These are phyloP conservation scores for Pasiphila rectangulata DNA, from an alignment of 2,888 invertebrate genomes.

Conservation along the genomic window DNA sequence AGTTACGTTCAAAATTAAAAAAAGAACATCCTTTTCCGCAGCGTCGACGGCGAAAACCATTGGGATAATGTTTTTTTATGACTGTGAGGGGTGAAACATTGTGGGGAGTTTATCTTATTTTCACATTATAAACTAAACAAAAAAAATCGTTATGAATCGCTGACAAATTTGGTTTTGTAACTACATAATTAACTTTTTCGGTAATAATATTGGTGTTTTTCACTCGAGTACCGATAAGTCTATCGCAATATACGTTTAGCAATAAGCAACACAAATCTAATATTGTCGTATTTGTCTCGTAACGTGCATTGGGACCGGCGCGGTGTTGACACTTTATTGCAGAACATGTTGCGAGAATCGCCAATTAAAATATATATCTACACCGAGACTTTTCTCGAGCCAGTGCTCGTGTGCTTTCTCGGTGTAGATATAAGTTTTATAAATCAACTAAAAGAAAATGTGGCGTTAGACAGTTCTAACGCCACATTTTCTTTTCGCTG, in stretches of 20 bases:
- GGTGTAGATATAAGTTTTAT: neutral
- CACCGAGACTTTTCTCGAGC: slow-evolving; percentile 29
- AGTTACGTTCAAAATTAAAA: no score
- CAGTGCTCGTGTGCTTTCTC: neutral
- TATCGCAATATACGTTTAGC: slow-evolving; percentile 17
- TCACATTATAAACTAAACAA: no score
- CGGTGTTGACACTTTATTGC: slow-evolving; percentile 46
- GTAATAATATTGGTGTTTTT: neutral
- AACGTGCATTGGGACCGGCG: slow-evolving; percentile 35
- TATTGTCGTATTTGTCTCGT: slow-evolving; percentile 31
- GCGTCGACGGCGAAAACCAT: no score
- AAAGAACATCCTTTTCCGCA: no score
- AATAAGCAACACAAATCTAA: slow-evolving; percentile 23
- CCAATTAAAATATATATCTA: slow-evolving; percentile 36
- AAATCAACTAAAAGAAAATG: no score
- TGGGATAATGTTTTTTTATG: no score
- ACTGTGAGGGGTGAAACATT: no score
- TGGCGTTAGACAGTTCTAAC: no score
- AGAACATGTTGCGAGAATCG: slow-evolving; percentile 46
- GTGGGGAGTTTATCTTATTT: no score
- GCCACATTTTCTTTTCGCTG: no score
- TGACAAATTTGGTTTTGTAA: neutral
- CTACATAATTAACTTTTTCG: no score
- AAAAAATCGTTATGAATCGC: neutral
- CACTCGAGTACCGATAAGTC: slow-evolving; percentile 3